Percentiles rank a stretch among this genome's conserved stretches.
Evolutionary conservation across 2,797 vertebrate genomes (phyloP).

Genomic region (Apodemus agrarius): DNA sequence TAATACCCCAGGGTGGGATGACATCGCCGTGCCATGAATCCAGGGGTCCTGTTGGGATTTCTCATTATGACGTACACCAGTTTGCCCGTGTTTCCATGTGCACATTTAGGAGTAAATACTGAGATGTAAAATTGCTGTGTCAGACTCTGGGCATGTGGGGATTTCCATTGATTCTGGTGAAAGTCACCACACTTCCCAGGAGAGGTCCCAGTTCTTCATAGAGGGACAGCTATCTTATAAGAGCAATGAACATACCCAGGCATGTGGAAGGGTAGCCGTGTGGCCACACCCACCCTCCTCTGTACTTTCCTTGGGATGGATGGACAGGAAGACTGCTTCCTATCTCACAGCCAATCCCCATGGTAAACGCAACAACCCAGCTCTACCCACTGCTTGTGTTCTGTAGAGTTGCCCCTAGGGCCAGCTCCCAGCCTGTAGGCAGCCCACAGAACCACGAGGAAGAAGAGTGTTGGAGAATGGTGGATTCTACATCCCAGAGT

Average conservation of each 20-base stretch:
- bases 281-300: slow-evolving; percentile 5
- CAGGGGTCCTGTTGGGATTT: background rate
- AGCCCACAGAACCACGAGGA: background rate
- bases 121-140: background rate
- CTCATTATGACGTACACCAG: background rate
- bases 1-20: background rate
- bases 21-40: background rate
- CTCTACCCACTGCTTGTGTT: background rate
- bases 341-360: background rate
- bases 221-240: background rate
- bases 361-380: background rate
- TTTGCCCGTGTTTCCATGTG: background rate
- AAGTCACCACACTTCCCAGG: background rate
- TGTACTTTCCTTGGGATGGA: slow-evolving; percentile 21
- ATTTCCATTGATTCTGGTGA: slow-evolving; percentile 3
- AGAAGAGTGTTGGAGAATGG: background rate
- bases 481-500: background rate
- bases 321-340: slow-evolving; percentile 48
- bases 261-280: background rate
- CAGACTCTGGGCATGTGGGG: background rate
- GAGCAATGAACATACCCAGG: background rate
- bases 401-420: background rate
- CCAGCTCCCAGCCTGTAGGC: background rate
- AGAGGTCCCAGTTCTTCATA: background rate
- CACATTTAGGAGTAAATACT: slow-evolving; percentile 45